Percentiles rank a stretch among this genome's conserved stretches.
Conservation (phyloP, 2,888 invertebrate genomes). For the Adela reaumurella region DNA sequence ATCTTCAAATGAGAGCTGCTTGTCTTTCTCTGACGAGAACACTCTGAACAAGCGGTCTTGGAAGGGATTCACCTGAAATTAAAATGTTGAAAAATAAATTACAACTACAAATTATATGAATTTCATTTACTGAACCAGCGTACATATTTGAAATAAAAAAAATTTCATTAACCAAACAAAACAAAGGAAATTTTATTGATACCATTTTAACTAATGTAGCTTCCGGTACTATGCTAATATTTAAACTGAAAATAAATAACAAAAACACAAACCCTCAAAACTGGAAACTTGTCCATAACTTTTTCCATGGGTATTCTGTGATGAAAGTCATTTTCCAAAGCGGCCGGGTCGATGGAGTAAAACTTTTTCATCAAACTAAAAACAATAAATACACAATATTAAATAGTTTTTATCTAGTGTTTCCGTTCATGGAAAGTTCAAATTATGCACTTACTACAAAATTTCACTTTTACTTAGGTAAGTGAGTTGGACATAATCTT, state of each 20-base stretch:
- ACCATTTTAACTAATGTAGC: background rate
- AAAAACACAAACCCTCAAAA: slow-evolving; percentile 53
- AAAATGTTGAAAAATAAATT: too few species aligned
- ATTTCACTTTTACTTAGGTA: slow-evolving; percentile 62
- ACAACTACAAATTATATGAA: too few species aligned
- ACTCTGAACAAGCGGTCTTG: slow-evolving; percentile 66
- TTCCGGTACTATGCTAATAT: too few species aligned
- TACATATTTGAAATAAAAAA: too few species aligned
- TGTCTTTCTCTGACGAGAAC: slow-evolving; percentile 68
- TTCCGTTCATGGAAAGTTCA: background rate
- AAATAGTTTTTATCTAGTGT: background rate
- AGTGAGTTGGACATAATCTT: slow-evolving; percentile 59
- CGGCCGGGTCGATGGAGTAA: slow-evolving; percentile 40
- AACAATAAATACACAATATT: slow-evolving; percentile 3
- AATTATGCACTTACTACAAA: slow-evolving; percentile 49
- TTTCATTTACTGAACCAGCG: too few species aligned
- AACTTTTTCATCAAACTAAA: slow-evolving; percentile 59
- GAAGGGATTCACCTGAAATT: slow-evolving; percentile 69
- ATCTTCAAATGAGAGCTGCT: slow-evolving; percentile 73
- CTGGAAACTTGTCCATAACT: slow-evolving; percentile 60
- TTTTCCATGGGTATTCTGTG: slow-evolving; percentile 49
- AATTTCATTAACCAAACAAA: too few species aligned
- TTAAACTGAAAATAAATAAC: background rate
- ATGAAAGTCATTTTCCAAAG: slow-evolving; percentile 35
- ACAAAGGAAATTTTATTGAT: background rate